Percentiles rank a stretch among this genome's conserved stretches.
Evolutionary conservation across 2,113 vertebrate genomes (phyloP).

Genomic region (Galeopterus variegatus): DNA sequence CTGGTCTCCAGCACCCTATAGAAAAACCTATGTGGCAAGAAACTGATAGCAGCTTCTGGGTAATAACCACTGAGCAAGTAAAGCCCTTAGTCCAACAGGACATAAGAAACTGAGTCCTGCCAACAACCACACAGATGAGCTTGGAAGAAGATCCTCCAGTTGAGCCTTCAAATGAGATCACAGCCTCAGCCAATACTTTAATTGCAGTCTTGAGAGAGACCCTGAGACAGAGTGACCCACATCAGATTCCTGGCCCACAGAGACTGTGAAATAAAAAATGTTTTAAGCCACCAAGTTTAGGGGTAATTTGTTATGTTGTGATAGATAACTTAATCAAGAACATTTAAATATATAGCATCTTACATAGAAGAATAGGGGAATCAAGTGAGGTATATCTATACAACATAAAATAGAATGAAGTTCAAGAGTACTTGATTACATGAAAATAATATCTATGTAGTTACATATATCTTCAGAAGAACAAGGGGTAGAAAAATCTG

Average conservation of each 20-base stretch:
- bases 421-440: not conserved
- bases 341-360: not conserved
- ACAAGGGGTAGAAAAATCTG: not conserved
- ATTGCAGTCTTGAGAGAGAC: not conserved
- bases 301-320: not conserved
- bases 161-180: not conserved
- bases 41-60: not conserved
- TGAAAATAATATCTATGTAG: not conserved
- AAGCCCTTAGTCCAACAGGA: not conserved
- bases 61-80: not conserved
- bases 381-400: not conserved
- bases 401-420: not conserved
- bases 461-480: not conserved
- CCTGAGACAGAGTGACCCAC: not conserved
- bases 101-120: not conserved
- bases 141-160: accelerated
- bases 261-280: not conserved
- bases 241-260: not conserved
- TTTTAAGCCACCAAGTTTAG: not conserved
- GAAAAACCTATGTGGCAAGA: not conserved
- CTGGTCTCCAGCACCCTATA: too few species aligned
- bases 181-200: not conserved
- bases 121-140: not conserved
- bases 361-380: not conserved
- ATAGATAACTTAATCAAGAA: not conserved